Conservation (phyloP, 1,140 invertebrate genomes). For the Bursaphelenchus mucronatus region DNA sequence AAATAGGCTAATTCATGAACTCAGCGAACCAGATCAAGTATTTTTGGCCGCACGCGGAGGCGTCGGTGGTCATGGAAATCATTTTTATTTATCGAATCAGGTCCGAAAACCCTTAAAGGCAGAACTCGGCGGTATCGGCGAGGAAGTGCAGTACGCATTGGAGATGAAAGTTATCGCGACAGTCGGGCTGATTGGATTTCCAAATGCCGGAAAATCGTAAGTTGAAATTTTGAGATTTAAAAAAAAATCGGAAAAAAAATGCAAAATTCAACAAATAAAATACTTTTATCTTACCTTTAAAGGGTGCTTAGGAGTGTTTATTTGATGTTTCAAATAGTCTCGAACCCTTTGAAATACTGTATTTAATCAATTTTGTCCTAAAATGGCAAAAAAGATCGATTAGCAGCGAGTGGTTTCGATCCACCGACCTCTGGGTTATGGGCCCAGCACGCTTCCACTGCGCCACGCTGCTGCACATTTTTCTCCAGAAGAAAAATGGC, state of each 20-base stretch:
- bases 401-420: slow-evolving; percentile 91
- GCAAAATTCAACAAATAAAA: slow-evolving; percentile 1
- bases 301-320: background rate
- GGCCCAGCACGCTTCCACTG: slow-evolving; percentile 94
- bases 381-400: background rate
- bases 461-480: slow-evolving; percentile 76
- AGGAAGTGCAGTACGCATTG: slow-evolving; percentile 68
- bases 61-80: slow-evolving; percentile 87
- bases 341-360: too few species aligned
- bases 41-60: slow-evolving; percentile 90
- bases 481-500: too few species aligned
- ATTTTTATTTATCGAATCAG: slow-evolving; percentile 77
- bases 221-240: slow-evolving; percentile 19
- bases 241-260: background rate
- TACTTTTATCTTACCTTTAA: slow-evolving; percentile 5
- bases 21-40: slow-evolving; percentile 71
- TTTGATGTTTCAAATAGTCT: slow-evolving; percentile 62
- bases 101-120: slow-evolving; percentile 78
- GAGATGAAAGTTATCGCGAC: slow-evolving; percentile 89
- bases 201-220: slow-evolving; percentile 61
- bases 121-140: slow-evolving; percentile 81
- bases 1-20: slow-evolving; percentile 68
- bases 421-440: slow-evolving; percentile 93
- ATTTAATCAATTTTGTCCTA: too few species aligned
- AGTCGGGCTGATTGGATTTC: slow-evolving; percentile 71